phyloP scores from a whole-genome alignment of 1,140 invertebrate species.

The Arctopsyche grandis region DNA sequence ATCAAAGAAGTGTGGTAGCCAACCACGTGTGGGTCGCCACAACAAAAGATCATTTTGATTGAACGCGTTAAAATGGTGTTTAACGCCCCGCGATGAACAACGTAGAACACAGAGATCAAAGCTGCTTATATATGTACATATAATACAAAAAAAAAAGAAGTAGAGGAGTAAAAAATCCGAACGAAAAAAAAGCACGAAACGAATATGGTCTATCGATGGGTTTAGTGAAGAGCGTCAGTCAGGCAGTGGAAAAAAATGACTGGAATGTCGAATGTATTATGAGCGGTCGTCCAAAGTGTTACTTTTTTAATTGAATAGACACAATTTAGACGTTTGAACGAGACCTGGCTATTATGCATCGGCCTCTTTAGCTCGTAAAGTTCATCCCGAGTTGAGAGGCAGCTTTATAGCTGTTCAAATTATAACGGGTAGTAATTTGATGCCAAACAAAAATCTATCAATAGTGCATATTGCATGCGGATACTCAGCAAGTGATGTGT shows the following conservation, averaged over 20 bases:
- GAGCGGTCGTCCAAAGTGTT: slow-evolving; percentile 43
- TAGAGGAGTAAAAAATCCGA: neutral
- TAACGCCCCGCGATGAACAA: slow-evolving; percentile 51
- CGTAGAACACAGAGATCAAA: slow-evolving; percentile 51
- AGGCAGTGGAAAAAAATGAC: slow-evolving; percentile 45
- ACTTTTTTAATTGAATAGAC: slow-evolving; percentile 46
- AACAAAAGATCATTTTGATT: slow-evolving; percentile 53
- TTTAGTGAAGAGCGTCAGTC: slow-evolving; percentile 27
- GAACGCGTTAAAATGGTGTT: slow-evolving; percentile 54
- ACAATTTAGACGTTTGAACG: slow-evolving; percentile 42
- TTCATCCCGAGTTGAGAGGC: no score
- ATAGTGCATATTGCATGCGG: no score
- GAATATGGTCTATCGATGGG: slow-evolving; percentile 3
- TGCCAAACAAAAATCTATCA: no score
- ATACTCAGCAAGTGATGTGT: no score
- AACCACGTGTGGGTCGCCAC: slow-evolving; percentile 37
- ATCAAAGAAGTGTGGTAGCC: slow-evolving; percentile 31
- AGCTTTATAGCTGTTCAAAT: no score
- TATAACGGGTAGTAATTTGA: no score
- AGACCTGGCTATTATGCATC: neutral
- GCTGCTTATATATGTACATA: neutral
- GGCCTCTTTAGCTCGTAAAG: no score
- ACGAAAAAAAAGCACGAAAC: neutral
- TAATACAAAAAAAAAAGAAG: slow-evolving; percentile 6
- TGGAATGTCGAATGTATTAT: slow-evolving; percentile 53